Evolutionary conservation across 2,888 invertebrate species (phyloP).

Genomic region (Odontothrips loti): DNA sequence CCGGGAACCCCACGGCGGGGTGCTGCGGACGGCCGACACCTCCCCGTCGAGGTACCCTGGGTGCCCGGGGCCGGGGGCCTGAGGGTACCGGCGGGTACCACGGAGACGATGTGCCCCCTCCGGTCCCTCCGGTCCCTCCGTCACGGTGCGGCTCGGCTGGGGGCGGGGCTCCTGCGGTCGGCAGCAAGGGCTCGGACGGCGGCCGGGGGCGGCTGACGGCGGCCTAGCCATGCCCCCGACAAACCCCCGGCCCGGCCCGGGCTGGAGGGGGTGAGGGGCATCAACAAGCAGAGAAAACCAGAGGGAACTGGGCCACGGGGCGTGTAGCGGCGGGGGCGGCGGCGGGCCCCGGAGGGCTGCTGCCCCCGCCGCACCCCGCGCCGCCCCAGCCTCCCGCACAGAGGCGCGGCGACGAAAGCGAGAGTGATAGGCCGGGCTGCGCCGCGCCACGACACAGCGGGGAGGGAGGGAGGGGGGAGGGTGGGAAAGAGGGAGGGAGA

Average conservation of each 20-base stretch:
- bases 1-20: background rate
- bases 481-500: background rate
- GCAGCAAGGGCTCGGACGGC: too few species aligned
- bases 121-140: too few species aligned
- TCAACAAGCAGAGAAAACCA: conserved; percentile 7
- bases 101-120: too few species aligned
- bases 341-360: too few species aligned
- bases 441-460: background rate
- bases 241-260: background rate
- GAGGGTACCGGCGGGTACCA: too few species aligned
- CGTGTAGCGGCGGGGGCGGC: background rate
- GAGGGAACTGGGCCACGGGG: conserved; percentile 1
- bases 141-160: too few species aligned
- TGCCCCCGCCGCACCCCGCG: background rate
- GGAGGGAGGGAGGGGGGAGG: background rate
- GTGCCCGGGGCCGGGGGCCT: too few species aligned
- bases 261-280: background rate
- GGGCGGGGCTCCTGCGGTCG: too few species aligned
- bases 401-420: background rate
- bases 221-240: too few species aligned
- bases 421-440: conserved; percentile 14
- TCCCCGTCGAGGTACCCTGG: too few species aligned
- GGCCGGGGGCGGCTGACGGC: too few species aligned
- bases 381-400: background rate
- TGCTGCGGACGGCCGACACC: too few species aligned